Percentiles rank a stretch among this genome's conserved stretches.
Evolutionary conservation across 2,113 vertebrate species (phyloP).

Genomic region (Toxostoma redivivum): DNA sequence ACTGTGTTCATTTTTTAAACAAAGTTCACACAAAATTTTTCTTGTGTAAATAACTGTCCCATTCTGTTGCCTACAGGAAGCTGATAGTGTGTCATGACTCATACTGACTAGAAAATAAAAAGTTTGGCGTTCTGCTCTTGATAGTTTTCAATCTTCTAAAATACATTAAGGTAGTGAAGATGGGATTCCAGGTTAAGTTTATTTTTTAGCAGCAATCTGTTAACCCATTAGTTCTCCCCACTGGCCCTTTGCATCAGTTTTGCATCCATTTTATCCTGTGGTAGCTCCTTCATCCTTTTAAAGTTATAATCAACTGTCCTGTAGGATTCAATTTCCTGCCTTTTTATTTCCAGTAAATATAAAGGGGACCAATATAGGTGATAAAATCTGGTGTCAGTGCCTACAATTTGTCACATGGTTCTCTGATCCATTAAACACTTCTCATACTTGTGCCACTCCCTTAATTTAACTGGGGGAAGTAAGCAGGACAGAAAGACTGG

Average conservation of each 20-base stretch:
- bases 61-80: not conserved
- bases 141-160: not conserved
- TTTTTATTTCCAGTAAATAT: not conserved
- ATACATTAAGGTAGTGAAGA: not conserved
- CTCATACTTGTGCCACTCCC: not conserved
- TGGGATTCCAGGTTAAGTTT: not conserved
- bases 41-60: not conserved
- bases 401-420: not conserved
- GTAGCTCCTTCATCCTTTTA: not conserved
- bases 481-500: not conserved
- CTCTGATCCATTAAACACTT: not conserved
- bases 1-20: not conserved
- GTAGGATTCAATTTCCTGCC: not conserved
- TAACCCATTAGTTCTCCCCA: not conserved
- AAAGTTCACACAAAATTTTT: not conserved
- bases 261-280: not conserved
- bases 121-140: not conserved
- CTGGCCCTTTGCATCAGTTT: not conserved
- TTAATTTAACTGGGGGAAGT: not conserved
- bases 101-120: not conserved
- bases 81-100: not conserved
- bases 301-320: not conserved
- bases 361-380: not conserved
- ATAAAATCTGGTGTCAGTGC: not conserved
- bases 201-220: not conserved